phyloP scores from a whole-genome alignment of 30 jellyfish, hydroid and myxozoan species.

The Aurelia aurita region DNA sequence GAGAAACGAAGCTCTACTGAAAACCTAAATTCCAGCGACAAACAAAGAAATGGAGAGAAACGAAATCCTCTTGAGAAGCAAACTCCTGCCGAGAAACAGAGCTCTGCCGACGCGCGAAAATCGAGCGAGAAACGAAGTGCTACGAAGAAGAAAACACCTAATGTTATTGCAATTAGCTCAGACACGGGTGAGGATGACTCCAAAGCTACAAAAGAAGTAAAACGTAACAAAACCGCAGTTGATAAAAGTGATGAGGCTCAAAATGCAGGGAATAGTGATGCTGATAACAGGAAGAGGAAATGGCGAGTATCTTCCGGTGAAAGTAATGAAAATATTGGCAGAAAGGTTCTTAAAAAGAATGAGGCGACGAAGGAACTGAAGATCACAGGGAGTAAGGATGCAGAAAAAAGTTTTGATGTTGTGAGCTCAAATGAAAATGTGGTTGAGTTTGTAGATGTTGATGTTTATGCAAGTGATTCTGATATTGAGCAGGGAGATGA shows the following conservation, averaged over 20 bases:
- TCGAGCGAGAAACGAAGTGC: too few relatives aligned
- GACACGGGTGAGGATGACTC: slow-evolving; percentile 5
- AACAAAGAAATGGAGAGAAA: too few relatives aligned
- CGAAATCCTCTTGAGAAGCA: too few relatives aligned
- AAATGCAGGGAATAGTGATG: background rate
- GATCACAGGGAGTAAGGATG: background rate
- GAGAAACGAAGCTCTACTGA: too few relatives aligned
- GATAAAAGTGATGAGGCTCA: background rate
- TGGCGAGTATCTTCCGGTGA: background rate
- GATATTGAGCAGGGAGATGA: background rate
- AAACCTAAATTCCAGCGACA: too few relatives aligned
- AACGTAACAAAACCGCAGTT: background rate
- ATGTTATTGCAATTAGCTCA: slow-evolving; percentile 5
- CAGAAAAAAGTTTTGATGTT: background rate
- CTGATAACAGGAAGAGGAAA: background rate
- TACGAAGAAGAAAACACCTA: background rate
- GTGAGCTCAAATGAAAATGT: background rate
- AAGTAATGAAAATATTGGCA: background rate
- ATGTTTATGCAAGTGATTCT: slow-evolving; percentile 36
- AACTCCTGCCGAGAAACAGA: too few relatives aligned
- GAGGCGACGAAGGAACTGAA: background rate
- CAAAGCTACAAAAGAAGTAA: background rate
- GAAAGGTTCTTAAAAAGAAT: background rate
- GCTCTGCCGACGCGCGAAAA: too few relatives aligned
- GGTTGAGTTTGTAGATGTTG: slow-evolving; percentile 24